These are phyloP conservation scores for Onychomys torridus DNA, from an alignment of 2,797 vertebrate species.

Conservation along the genomic window DNA sequence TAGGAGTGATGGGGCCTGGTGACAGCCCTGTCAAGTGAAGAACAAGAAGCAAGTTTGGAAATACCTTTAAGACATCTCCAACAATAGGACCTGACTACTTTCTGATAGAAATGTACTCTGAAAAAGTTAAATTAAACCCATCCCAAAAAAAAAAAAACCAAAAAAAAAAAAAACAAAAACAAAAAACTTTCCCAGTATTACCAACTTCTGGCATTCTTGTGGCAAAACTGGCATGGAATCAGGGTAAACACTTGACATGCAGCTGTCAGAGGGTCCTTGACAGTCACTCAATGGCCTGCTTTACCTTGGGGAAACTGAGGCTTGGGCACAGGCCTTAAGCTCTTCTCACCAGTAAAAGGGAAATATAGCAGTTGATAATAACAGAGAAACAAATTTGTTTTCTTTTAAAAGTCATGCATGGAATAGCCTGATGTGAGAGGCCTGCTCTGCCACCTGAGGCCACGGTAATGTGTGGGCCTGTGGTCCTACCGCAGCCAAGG, in stretches of 20 bases:
- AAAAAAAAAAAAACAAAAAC: conserved; percentile 9
- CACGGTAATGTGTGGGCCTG: neutral
- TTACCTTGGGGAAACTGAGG: conserved; percentile 47
- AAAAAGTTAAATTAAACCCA: conserved; percentile 75
- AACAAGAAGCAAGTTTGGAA: conserved; percentile 84
- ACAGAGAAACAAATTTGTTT: conserved; percentile 15
- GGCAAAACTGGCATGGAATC: conserved; percentile 40
- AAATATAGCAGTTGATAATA: neutral
- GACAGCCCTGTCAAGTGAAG: conserved; percentile 85
- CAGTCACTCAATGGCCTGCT: neutral
- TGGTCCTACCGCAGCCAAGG: too few species aligned
- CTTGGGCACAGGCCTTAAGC: neutral
- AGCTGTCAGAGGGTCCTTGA: neutral
- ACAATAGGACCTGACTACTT: conserved; percentile 79
- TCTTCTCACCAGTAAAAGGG: neutral
- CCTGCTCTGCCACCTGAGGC: neutral
- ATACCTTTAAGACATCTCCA: conserved; percentile 77
- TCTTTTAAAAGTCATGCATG: conserved; percentile 12
- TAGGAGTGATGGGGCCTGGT: conserved; percentile 86
- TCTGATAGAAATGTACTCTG: conserved; percentile 79
- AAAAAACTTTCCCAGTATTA: conserved; percentile 58
- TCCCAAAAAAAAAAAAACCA: conserved; percentile 37
- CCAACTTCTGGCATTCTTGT: conserved; percentile 29
- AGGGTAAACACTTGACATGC: neutral
- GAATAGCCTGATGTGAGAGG: neutral